Evolutionary conservation across 2,888 invertebrate species (phyloP).

Genomic region (Leptopilina myrica): DNA sequence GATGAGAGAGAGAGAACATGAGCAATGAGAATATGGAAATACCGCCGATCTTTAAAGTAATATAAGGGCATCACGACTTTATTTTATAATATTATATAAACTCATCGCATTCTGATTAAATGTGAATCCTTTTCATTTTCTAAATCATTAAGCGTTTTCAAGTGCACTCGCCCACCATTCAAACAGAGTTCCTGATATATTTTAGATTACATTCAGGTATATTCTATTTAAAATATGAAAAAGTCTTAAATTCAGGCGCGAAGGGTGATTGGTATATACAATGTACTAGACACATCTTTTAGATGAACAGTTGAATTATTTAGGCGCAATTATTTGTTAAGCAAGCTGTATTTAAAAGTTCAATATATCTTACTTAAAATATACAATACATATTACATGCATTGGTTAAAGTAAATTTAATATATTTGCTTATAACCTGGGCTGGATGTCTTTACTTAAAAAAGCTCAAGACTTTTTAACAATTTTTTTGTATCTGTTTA

Average conservation of each 20-base stretch:
- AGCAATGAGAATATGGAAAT: no score
- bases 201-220: conserved; percentile 66
- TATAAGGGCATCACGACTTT: no score
- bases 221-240: not conserved
- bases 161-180: conserved; percentile 69
- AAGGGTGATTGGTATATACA: conserved; percentile 15
- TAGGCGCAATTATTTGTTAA: not conserved
- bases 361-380: no score
- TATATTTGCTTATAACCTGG: no score
- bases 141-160: conserved; percentile 66
- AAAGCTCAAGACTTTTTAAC: no score
- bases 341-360: not conserved
- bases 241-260: conserved; percentile 3
- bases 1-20: no score
- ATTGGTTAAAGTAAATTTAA: no score
- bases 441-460: no score
- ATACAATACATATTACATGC: no score
- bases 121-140: conserved; percentile 14
- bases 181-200: conserved; percentile 62
- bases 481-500: no score
- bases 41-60: no score
- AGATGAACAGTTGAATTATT: not conserved
- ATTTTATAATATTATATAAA: no score
- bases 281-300: not conserved
- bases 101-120: not conserved